Evolutionary conservation across 23 tunicate genomes (phyloP), one percentile per base, ranked within the genome.

Genomic region (Oikopleura dioica): DNA sequence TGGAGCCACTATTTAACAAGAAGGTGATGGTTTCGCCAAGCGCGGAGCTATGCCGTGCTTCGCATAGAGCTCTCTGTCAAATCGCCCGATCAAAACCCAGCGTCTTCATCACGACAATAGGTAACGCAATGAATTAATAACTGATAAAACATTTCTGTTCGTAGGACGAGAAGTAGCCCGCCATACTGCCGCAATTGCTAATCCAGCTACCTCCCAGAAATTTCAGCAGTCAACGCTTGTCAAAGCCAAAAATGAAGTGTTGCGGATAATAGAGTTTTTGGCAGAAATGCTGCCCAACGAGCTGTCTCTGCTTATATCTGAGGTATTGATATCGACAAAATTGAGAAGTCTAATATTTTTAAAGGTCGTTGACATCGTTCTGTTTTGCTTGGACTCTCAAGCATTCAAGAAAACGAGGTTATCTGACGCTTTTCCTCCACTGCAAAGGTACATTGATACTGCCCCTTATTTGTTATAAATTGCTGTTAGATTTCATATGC

Each of bases 161-260:
- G n/a, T n/a, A n/a, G 92, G 86, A 0, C 81, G 96, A 2, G 96
- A 89, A 75, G 96, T 89, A 0, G 96, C 96, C 0, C 81, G 96
- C 4, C 89, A 89, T 78, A 89, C 84, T 69, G 91, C 96, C 0
- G 96, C 96, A 5, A 85, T 89, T 1, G 81, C 80, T n/a, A 89
- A 89, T 77, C 96, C 96, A 1, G 89, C 84, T 63, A 89, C 84
- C 77, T 86, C 81, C 63, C 85, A 89, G 33, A 55, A 84, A 75
- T 84, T 89, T 33, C 84, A 84, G 24, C 81, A 78, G 1, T 89
- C 96, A 0, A 80, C 84, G 21, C 75, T 89, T 1, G 86, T 82
- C 9, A 78, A 89, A 30, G 78, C 86, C 1, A 84, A 80, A 69
- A 58, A 80, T 1, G 96, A 89, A 77, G 69, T 89, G 1, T 78